phyloP scores from a whole-genome alignment of 2,113 vertebrate species.

The Dolichallabes microphthalmus region DNA sequence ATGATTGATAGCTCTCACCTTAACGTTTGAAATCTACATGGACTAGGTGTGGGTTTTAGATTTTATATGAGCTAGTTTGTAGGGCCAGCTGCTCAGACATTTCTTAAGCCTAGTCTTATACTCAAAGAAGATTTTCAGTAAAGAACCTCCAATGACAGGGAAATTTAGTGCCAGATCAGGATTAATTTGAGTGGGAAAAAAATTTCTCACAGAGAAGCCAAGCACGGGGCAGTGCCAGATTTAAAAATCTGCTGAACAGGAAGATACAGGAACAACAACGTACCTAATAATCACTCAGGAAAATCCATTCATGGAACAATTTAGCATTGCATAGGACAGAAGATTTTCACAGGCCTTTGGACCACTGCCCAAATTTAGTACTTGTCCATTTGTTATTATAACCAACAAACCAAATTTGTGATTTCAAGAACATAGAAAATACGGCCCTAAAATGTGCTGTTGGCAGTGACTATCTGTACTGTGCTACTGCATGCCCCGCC shows the following conservation, averaged over 20 bases:
- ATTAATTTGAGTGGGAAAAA: constrained; percentile 23
- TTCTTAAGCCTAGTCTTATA: constrained; percentile 33
- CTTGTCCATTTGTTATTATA: background rate
- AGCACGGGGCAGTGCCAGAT: constrained; percentile 11
- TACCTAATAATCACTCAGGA: background rate
- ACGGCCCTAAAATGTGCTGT: constrained; percentile 75
- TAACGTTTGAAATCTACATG: constrained; percentile 19
- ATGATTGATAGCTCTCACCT: constrained; percentile 6
- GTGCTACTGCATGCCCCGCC: constrained; percentile 71
- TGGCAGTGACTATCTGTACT: constrained; percentile 72
- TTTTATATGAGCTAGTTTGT: background rate
- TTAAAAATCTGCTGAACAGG: constrained; percentile 32
- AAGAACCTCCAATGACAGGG: background rate
- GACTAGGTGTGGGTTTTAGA: constrained; percentile 1
- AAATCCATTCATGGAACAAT: background rate
- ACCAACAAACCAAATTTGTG: background rate
- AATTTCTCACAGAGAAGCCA: background rate
- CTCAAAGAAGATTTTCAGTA: constrained; percentile 22
- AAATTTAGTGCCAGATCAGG: constrained; percentile 16
- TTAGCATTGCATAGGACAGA: background rate
- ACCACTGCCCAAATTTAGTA: background rate
- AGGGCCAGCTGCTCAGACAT: constrained; percentile 29
- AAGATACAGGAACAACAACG: background rate
- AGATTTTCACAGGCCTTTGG: background rate
- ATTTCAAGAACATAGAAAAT: background rate